Conservation (phyloP, 2,113 vertebrate species). For the Rhagologus leucostigma region DNA sequence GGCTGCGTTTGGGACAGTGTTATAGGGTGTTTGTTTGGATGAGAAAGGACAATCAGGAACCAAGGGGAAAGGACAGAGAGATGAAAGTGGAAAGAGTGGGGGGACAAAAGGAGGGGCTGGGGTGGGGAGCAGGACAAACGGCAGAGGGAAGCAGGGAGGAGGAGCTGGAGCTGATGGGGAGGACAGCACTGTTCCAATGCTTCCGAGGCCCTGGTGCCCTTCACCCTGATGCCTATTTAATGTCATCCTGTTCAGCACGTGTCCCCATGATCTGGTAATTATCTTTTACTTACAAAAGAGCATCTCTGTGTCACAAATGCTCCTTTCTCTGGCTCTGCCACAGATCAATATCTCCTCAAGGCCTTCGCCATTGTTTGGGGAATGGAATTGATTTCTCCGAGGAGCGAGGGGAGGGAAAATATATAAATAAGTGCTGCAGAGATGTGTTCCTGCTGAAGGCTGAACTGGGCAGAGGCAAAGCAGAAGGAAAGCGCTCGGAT, state of each 20-base stretch:
- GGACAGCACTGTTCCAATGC: neutral
- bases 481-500: neutral
- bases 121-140: neutral
- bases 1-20: neutral
- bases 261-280: conserved; percentile 72
- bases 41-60: neutral
- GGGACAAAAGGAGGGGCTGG: neutral
- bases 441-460: neutral
- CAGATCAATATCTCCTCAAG: conserved; percentile 72
- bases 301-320: conserved; percentile 67
- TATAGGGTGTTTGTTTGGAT: neutral
- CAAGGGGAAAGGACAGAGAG: neutral
- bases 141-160: conserved; percentile 14
- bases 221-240: conserved; percentile 69
- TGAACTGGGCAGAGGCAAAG: neutral
- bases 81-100: neutral
- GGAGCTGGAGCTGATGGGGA: neutral
- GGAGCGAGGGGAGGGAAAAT: neutral
- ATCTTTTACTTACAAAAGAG: conserved; percentile 73
- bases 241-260: conserved; percentile 66
- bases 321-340: conserved; percentile 46
- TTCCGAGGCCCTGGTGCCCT: conserved; percentile 8
- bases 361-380: conserved; percentile 65
- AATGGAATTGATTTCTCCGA: conserved; percentile 66
- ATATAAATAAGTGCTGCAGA: conserved; percentile 13